phyloP scores from a whole-genome alignment of 2,888 invertebrate species.

The Empis stercorea region DNA sequence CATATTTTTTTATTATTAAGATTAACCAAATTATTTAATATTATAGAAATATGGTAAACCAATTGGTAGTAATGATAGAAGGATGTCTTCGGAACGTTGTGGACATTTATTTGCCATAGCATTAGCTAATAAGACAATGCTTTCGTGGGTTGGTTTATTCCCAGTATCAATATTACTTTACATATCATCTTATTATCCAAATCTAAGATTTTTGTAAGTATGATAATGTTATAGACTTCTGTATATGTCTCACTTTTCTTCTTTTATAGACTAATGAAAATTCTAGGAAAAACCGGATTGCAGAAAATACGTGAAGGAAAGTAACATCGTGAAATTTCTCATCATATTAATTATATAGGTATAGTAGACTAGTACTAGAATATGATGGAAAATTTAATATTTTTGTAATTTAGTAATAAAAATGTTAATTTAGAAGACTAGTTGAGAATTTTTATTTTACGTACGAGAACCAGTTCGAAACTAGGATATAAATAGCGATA shows the following conservation, averaged over 20 bases:
- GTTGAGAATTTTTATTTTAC: no score
- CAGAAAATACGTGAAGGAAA: constrained; percentile 13
- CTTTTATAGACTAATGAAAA: constrained; percentile 5
- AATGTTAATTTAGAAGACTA: not conserved
- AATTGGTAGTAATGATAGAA: constrained; percentile 35
- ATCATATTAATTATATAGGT: not conserved
- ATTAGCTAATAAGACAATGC: constrained; percentile 44
- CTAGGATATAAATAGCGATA: not conserved
- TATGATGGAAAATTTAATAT: no score
- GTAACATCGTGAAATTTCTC: not conserved
- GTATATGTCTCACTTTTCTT: not conserved
- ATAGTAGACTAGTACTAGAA: not conserved
- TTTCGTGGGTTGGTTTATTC: constrained; percentile 58
- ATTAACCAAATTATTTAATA: not conserved
- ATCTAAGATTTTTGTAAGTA: constrained; percentile 37
- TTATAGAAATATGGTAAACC: constrained; percentile 28
- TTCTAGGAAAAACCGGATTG: constrained; percentile 7
- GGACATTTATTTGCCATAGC: constrained; percentile 45
- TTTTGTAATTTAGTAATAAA: no score
- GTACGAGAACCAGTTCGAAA: no score
- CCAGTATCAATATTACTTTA: constrained; percentile 49
- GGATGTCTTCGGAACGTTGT: constrained; percentile 45
- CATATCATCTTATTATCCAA: constrained; percentile 45
- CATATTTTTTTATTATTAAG: not conserved
- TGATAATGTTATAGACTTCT: no score